phyloP scores from a whole-genome alignment of 2,797 vertebrate genomes.

The Naso thynnoides region DNA sequence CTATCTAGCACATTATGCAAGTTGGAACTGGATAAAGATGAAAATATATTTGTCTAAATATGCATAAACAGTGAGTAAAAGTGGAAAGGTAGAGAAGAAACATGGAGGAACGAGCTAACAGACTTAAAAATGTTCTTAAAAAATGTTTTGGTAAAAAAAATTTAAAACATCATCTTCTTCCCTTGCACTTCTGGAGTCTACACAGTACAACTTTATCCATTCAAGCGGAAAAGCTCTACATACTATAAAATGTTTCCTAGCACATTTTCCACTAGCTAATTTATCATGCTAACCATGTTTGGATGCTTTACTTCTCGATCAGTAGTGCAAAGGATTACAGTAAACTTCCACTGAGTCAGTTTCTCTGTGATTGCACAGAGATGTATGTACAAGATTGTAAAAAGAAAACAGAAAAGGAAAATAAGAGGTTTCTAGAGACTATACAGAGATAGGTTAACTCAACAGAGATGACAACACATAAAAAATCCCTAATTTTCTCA shows the following conservation, averaged over 20 bases:
- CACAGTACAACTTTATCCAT: conserved; percentile 30
- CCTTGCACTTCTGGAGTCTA: conserved; percentile 27
- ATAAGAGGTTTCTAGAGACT: neutral
- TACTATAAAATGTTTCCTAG: conserved; percentile 45
- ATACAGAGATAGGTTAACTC: too few relatives aligned
- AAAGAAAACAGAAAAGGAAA: neutral
- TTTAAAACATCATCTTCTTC: conserved; percentile 33
- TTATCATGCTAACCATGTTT: conserved; percentile 52
- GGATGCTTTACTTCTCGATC: conserved; percentile 53
- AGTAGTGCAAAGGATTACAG: conserved; percentile 29
- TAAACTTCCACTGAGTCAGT: conserved; percentile 7
- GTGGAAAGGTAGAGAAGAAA: neutral
- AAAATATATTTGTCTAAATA: conserved; percentile 40
- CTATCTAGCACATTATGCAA: conserved; percentile 35
- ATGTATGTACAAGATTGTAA: neutral
- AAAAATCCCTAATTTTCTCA: too few relatives aligned
- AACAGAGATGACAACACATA: too few relatives aligned
- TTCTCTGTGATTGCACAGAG: neutral
- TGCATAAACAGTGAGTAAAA: conserved; percentile 36
- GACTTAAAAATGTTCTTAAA: conserved; percentile 6
- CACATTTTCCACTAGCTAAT: conserved; percentile 19
- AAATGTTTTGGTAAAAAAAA: neutral
- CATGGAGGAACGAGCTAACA: neutral
- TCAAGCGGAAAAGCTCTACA: conserved; percentile 20
- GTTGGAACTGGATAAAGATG: conserved; percentile 17